Evolutionary conservation across 2,113 vertebrate genomes (phyloP).

Genomic region (Hemiprocne comata): DNA sequence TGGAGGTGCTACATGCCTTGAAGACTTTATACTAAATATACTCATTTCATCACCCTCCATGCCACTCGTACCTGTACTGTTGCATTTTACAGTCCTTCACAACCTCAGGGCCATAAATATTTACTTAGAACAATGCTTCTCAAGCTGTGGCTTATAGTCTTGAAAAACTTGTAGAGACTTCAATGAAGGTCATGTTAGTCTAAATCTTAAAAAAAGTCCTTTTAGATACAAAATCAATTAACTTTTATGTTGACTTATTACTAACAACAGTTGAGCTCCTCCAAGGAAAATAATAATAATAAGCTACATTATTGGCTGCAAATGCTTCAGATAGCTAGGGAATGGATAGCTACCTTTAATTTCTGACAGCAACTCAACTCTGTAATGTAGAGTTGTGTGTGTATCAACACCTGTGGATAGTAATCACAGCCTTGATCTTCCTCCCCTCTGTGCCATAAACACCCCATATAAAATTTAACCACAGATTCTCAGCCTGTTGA

Average conservation of each 20-base stretch:
- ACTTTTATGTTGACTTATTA: neutral
- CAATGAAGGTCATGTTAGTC: neutral
- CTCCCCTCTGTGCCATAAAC: neutral
- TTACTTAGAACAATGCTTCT: neutral
- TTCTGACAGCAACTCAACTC: neutral
- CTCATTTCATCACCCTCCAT: neutral
- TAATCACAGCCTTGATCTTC: neutral
- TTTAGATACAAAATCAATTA: neutral
- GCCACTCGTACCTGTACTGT: neutral
- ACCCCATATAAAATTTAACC: neutral
- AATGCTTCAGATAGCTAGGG: neutral
- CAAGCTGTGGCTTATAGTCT: neutral
- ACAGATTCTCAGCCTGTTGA: neutral
- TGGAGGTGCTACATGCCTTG: neutral
- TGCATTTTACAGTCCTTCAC: neutral
- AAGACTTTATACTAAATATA: neutral
- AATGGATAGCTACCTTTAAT: neutral
- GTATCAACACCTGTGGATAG: neutral
- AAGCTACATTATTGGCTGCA: neutral
- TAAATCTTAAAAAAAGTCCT: neutral
- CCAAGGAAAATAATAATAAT: neutral
- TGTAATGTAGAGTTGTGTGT: neutral
- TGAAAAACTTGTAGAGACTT: neutral
- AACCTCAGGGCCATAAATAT: neutral
- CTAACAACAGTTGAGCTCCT: neutral